Conservation (phyloP, 2,113 vertebrate genomes). For the Cyprinodon tularosa region DNA sequence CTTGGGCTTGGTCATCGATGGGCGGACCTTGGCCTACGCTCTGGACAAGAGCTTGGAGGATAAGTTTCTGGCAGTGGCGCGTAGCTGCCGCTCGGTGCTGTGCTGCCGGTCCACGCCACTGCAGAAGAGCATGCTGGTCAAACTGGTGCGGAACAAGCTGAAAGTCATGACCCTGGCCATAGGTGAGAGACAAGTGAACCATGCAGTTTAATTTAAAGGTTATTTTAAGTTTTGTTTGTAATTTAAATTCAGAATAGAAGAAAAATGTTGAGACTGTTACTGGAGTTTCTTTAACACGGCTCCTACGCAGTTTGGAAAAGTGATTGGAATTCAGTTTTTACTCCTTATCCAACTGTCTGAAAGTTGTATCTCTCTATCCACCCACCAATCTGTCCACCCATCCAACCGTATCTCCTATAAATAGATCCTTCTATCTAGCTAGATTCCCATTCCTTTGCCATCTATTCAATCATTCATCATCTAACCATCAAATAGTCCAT, state of each 20-base stretch:
- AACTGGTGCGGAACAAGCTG: conserved; percentile 94
- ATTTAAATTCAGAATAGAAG: not conserved
- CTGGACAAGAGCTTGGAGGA: conserved; percentile 90
- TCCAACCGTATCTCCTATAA: too few species aligned
- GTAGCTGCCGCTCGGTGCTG: conserved; percentile 89
- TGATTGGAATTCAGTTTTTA: too few species aligned
- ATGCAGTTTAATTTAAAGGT: too few species aligned
- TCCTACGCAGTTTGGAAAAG: not conserved
- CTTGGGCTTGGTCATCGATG: conserved; percentile 92
- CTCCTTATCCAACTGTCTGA: too few species aligned
- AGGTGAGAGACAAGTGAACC: conserved; percentile 74
- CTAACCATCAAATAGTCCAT: not conserved
- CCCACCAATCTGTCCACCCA: too few species aligned
- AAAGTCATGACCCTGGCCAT: conserved; percentile 98
- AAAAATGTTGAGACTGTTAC: not conserved
- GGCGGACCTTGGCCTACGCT: conserved; percentile 91
- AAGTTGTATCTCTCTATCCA: not conserved
- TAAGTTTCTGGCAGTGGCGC: conserved; percentile 90
- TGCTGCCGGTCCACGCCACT: conserved; percentile 95
- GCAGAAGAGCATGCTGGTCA: conserved; percentile 98
- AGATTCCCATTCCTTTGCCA: too few species aligned
- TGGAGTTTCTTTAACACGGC: not conserved
- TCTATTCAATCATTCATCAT: too few species aligned
- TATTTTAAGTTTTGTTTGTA: not conserved
- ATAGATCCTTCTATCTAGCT: too few species aligned